These are phyloP conservation scores for Eptesicus fuscus DNA, from an alignment of 2,113 vertebrate genomes.

Conservation along the genomic window DNA sequence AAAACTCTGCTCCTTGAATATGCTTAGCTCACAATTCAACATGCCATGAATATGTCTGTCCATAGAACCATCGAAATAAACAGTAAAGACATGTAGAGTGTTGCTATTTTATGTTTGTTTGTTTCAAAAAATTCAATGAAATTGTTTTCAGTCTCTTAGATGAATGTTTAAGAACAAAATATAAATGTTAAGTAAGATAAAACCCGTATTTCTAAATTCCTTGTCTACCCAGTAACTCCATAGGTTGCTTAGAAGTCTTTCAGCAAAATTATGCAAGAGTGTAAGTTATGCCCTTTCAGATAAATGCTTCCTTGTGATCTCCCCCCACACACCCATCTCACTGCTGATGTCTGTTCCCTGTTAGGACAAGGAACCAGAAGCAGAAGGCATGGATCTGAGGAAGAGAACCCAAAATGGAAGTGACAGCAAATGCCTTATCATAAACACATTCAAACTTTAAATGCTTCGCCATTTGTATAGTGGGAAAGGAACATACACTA, in stretches of 20 bases:
- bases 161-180: conserved; percentile 48
- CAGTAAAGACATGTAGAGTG: conserved; percentile 41
- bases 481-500: background rate
- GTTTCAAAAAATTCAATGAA: conserved; percentile 46
- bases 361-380: background rate
- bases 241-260: conserved; percentile 61
- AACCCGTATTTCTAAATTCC: conserved; percentile 55
- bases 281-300: conserved; percentile 57
- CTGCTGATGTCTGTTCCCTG: background rate
- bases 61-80: conserved; percentile 53
- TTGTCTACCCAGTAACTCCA: conserved; percentile 54
- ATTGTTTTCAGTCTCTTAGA: conserved; percentile 57
- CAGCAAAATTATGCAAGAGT: conserved; percentile 62
- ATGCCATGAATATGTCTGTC: conserved; percentile 30
- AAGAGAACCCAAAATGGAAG: background rate
- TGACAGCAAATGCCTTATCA: background rate
- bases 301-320: conserved; percentile 56
- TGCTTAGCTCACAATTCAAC: conserved; percentile 44
- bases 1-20: background rate
- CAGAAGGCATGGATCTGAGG: background rate
- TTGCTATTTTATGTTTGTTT: conserved; percentile 58
- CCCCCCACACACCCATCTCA: background rate
- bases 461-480: background rate
- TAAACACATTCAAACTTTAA: background rate
- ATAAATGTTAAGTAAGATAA: conserved; percentile 61